These are phyloP conservation scores for Sebastes taczanowskii DNA, from an alignment of 2,797 vertebrate species.

Conservation along the genomic window DNA sequence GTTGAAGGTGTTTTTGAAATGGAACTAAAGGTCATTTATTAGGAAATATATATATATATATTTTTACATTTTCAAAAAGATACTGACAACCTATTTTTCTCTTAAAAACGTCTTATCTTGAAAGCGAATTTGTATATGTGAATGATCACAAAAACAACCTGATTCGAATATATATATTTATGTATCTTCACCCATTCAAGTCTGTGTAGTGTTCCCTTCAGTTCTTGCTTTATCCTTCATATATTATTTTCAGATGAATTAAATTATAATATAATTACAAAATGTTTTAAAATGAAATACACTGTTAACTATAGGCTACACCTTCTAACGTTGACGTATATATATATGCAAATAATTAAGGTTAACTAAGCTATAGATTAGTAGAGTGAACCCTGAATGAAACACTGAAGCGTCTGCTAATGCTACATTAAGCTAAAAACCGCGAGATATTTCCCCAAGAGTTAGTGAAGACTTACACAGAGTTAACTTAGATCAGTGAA, in stretches of 20 bases:
- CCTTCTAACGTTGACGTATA: neutral
- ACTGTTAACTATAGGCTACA: neutral
- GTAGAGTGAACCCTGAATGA: neutral
- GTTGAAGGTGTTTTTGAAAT: neutral
- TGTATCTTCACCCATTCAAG: neutral
- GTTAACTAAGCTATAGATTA: neutral
- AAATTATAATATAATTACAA: neutral
- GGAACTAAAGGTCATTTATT: neutral
- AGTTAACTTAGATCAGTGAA: neutral
- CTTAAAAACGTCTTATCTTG: neutral
- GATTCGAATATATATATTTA: neutral
- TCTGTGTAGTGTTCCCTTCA: neutral
- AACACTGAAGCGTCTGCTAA: too few relatives aligned
- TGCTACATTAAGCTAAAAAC: too few relatives aligned
- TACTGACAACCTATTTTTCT: neutral
- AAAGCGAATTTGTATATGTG: neutral
- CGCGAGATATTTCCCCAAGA: too few relatives aligned
- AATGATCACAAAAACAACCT: neutral
- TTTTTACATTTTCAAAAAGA: neutral
- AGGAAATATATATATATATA: neutral
- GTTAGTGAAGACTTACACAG: too few relatives aligned
- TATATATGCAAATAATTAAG: neutral
- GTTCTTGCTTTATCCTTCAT: too few relatives aligned
- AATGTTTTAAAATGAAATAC: neutral
- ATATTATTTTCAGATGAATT: neutral